Percentiles rank a stretch among this genome's conserved stretches.
These are phyloP conservation scores for Geodia barretti DNA, from an alignment of 37 sponge, comb jelly and placozoan genomes.

Conservation along the genomic window DNA sequence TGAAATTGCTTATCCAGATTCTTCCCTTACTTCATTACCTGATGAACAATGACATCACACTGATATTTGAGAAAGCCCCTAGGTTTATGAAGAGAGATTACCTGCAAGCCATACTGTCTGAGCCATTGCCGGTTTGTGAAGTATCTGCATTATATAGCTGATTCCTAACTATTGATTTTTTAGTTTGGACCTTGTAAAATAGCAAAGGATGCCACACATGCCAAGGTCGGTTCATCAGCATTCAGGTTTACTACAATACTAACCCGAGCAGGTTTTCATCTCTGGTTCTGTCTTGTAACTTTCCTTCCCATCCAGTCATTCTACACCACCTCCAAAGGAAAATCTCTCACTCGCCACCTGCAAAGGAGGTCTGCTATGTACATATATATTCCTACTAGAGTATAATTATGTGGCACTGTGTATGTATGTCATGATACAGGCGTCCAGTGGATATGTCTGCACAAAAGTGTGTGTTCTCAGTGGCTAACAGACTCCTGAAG, in stretches of 20 bases:
- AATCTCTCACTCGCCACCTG: constrained; percentile 9
- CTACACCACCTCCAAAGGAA: constrained; percentile 24
- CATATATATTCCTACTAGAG: neutral
- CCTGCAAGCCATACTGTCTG: constrained; percentile 27
- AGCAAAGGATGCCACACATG: neutral
- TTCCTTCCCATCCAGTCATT: constrained; percentile 19
- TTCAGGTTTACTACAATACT: too few relatives aligned
- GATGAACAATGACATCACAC: constrained; percentile 12
- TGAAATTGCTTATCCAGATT: too few relatives aligned
- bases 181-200: constrained; percentile 45
- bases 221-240: neutral
- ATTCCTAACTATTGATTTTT: neutral
- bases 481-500: constrained; percentile 36
- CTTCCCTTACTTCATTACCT: constrained; percentile 51
- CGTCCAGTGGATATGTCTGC: neutral
- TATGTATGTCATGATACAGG: neutral
- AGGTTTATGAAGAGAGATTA: constrained; percentile 14
- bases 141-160: too few relatives aligned
- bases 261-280: neutral
- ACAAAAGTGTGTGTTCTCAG: neutral
- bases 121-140: constrained; percentile 31
- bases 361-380: neutral
- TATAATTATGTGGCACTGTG: neutral
- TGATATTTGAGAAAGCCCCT: constrained; percentile 24
- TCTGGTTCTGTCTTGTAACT: too few relatives aligned